These are phyloP conservation scores for Thripadectes ignobilis DNA, from an alignment of 2,797 vertebrate species.

Conservation along the genomic window DNA sequence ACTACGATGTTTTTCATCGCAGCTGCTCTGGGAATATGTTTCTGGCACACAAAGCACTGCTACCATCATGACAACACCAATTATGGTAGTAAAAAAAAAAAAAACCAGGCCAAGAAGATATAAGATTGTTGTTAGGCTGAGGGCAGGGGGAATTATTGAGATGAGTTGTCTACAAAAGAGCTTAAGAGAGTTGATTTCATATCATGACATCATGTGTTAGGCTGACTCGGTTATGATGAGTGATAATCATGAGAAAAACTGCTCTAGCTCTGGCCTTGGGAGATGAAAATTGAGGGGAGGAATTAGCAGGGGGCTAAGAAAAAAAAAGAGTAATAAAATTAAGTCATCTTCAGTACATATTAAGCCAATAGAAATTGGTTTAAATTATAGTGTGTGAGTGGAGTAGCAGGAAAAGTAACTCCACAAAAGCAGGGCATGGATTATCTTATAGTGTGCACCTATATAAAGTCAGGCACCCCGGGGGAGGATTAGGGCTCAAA, in stretches of 20 bases:
- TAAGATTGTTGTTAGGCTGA: not conserved
- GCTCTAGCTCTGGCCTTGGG: not conserved
- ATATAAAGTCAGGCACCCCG: not conserved
- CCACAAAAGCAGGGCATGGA: not conserved
- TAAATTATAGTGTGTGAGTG: not conserved
- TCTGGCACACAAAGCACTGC: conserved; percentile 31
- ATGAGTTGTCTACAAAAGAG: conserved; percentile 21
- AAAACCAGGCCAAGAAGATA: not conserved
- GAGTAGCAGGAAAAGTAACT: not conserved
- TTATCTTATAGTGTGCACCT: not conserved
- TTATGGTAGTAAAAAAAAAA: not conserved
- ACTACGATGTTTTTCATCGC: conserved; percentile 35
- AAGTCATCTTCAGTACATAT: not conserved
- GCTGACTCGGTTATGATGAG: not conserved
- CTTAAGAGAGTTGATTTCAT: not conserved
- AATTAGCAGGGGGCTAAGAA: not conserved
- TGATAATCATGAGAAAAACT: conserved; percentile 6
- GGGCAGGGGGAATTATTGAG: not conserved
- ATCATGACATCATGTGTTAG: not conserved
- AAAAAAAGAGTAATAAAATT: not conserved
- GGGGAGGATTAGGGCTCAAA: not conserved
- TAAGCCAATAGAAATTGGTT: not conserved
- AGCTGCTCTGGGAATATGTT: conserved; percentile 10
- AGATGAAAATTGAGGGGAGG: not conserved
- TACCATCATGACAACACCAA: conserved; percentile 36